These are phyloP conservation scores for Cichladusa arquata DNA, from an alignment of 2,113 vertebrate genomes.

Conservation along the genomic window DNA sequence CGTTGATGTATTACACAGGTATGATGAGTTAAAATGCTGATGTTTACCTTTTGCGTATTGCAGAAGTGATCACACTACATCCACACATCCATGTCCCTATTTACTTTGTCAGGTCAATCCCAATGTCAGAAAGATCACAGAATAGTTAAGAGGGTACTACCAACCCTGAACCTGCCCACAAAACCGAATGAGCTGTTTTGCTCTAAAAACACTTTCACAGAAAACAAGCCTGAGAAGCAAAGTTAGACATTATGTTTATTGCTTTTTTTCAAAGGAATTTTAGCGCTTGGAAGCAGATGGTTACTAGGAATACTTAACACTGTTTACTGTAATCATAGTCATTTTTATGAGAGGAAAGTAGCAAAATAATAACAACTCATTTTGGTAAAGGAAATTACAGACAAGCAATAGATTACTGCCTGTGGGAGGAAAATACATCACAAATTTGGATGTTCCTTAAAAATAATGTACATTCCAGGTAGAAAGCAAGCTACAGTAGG, in stretches of 20 bases:
- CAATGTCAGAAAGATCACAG: background rate
- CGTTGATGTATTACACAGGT: rapidly evolving
- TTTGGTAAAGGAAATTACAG: background rate
- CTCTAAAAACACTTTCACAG: background rate
- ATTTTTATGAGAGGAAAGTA: background rate
- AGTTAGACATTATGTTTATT: background rate
- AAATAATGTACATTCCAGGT: background rate
- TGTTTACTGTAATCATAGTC: background rate
- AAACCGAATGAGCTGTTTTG: background rate
- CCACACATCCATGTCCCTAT: rapidly evolving
- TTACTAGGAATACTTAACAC: background rate
- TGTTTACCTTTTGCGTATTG: background rate
- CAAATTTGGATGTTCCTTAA: background rate
- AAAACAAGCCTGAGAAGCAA: background rate
- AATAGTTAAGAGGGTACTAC: background rate
- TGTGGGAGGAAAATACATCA: background rate
- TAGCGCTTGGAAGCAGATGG: background rate
- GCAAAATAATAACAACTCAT: background rate
- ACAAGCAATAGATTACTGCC: background rate
- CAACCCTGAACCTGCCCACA: background rate
- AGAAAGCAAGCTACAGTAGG: background rate
- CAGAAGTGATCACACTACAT: background rate
- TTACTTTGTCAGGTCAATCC: background rate
- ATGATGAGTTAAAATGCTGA: background rate
- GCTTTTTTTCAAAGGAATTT: background rate